phyloP scores from a whole-genome alignment of 1,140 invertebrate genomes.

The Diachasma alloeum region DNA sequence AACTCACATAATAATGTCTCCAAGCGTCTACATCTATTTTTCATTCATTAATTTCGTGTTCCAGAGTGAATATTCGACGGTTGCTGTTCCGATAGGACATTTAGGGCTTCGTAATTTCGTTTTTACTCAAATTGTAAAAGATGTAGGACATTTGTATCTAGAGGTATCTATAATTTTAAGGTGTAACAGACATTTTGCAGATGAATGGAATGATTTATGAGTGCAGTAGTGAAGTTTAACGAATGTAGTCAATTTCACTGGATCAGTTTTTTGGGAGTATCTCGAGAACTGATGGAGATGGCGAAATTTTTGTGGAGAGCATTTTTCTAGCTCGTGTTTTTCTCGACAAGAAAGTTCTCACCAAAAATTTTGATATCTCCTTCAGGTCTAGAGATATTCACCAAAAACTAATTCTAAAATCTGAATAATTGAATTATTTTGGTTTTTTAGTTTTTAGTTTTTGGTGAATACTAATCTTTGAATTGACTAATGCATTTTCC shows the following conservation, averaged over 20 bases:
- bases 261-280: background rate
- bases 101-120: slow-evolving; percentile 5
- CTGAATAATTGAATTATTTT: too few species aligned
- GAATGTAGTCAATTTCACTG: background rate
- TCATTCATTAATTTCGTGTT: background rate
- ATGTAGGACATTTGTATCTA: background rate
- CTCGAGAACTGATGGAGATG: background rate
- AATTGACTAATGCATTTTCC: too few species aligned
- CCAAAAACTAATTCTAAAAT: too few species aligned
- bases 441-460: too few species aligned
- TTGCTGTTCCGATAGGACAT: background rate
- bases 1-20: background rate
- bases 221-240: background rate
- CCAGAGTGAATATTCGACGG: background rate
- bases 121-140: background rate
- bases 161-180: background rate
- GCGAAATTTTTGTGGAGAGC: too few species aligned
- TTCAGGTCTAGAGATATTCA: background rate
- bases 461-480: too few species aligned
- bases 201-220: background rate
- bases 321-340: too few species aligned
- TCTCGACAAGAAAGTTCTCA: too few species aligned
- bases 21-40: background rate
- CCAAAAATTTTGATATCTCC: background rate
- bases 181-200: background rate